Evolutionary conservation across 2,113 vertebrate genomes (phyloP).

Genomic region (Alligator mississippiensis): DNA sequence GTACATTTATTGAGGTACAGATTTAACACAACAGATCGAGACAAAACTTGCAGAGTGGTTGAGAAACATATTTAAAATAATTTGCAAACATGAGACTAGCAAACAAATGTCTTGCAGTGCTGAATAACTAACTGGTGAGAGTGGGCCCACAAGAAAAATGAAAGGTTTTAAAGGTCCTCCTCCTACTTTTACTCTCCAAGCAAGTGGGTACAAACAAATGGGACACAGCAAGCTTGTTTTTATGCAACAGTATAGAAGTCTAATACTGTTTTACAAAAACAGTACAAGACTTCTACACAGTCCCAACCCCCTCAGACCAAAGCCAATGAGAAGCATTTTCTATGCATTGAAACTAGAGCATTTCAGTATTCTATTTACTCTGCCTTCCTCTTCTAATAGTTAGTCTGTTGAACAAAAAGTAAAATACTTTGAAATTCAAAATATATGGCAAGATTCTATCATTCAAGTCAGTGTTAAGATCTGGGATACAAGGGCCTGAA

Average conservation of each 20-base stretch:
- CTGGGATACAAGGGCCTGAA: background rate
- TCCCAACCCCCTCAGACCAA: background rate
- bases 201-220: background rate
- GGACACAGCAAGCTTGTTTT: background rate
- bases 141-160: background rate
- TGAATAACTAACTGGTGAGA: background rate
- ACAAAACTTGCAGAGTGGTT: background rate
- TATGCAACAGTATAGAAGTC: too few relatives aligned
- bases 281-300: background rate
- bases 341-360: background rate
- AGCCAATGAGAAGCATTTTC: background rate
- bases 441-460: background rate
- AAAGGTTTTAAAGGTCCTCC: background rate
- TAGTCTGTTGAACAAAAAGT: background rate
- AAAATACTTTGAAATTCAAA: background rate
- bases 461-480: background rate
- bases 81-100: background rate
- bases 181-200: background rate
- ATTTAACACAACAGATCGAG: background rate
- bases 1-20: background rate
- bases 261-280: background rate
- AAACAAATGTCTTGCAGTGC: background rate
- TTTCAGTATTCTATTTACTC: background rate
- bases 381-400: background rate
- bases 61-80: background rate